A percentile compares a stretch with the other conserved stretches of the same genome.
Conservation (phyloP, 2,113 vertebrate genomes). For the Coreoperca whiteheadi region DNA sequence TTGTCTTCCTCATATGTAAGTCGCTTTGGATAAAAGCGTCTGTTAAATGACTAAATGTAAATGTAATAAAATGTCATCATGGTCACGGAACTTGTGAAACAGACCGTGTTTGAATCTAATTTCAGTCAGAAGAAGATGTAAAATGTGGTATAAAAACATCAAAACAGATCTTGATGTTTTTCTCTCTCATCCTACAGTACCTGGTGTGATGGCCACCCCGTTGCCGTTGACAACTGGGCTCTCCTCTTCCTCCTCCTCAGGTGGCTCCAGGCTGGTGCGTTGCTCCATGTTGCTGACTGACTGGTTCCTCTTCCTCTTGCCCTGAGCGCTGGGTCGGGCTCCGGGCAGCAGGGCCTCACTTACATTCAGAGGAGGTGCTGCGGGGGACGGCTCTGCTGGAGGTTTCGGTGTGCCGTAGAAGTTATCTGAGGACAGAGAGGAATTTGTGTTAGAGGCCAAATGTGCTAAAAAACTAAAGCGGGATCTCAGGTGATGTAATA, state of each 20-base stretch:
- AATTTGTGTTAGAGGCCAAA: constrained; percentile 22
- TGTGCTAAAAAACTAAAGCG: not conserved
- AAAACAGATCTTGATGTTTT: constrained; percentile 18
- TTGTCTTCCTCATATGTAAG: too few relatives aligned
- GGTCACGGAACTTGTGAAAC: constrained; percentile 1
- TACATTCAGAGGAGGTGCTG: constrained; percentile 95
- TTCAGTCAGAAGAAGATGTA: constrained; percentile 14
- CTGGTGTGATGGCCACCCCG: constrained; percentile 94
- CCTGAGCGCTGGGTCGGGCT: constrained; percentile 96
- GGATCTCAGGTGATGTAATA: constrained; percentile 42
- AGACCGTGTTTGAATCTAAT: constrained; percentile 21
- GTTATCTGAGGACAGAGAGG: constrained; percentile 87
- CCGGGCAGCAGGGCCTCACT: constrained; percentile 98
- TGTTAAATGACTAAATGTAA: too few relatives aligned
- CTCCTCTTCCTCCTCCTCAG: constrained; percentile 97
- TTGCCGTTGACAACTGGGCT: constrained; percentile 97
- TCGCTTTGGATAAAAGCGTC: too few relatives aligned
- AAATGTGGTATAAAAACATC: constrained; percentile 41
- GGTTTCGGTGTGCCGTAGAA: constrained; percentile 99
- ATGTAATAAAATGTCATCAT: constrained; percentile 23
- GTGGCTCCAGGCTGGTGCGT: constrained; percentile 92
- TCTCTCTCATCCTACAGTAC: constrained; percentile 72
- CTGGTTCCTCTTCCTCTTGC: constrained; percentile 98
- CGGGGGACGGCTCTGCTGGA: constrained; percentile 94
- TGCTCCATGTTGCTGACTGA: constrained; percentile 99